Base-by-base conservation (phyloP, 2,888 invertebrate species). In the Minunthozetes semirufus region DNA sequence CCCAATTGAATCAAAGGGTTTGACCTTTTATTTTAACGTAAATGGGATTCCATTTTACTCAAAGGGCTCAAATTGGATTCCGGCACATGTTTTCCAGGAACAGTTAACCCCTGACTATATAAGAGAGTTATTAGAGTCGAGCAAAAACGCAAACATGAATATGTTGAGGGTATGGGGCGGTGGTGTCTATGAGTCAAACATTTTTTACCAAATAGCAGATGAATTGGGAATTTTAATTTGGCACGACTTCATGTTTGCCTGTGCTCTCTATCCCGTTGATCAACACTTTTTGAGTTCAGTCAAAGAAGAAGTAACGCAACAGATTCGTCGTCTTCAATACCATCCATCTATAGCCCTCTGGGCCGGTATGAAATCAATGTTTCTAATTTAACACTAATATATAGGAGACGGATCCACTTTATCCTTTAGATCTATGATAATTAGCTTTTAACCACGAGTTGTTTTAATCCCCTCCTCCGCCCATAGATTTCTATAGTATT, bases 141-240 rank as follows among this genome's bases (percentile, higher is more conserved):
- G 90, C 0, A 88, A 87, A 78, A 88, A 89, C 11, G 88, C 89
- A 0, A 88, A 96, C 81, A 94, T 95, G 91, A 92, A 93, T 80
- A 92, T 93, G 89, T 84, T 98, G 17, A 86, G 98, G n/a, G 92
- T 98, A 0, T 99, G 98, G 98, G 98, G 98, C 33, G 98, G 98
- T n/a, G 98, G 96, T 0, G 85, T 93, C 0, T 99, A 97, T 81
- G 97, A 97, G 82, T 89, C 90, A 0, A 92, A 96, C 79, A 86
- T 87, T 75, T 96, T 98, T 83, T 99, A 98, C 82, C 85, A 89
- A 75, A 81, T 89, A 48, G 93, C 94, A 74, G 96, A 98, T 82
- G 87, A 90, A 81, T 85, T 91, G 72, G 98, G 98, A 0, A 89
- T 98, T 68, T 85, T 98, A 80, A 89, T 99, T 74, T 99, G 97